Conservation (phyloP, 2,888 invertebrate species). For the Imbricaverruca yamaguchii region DNA sequence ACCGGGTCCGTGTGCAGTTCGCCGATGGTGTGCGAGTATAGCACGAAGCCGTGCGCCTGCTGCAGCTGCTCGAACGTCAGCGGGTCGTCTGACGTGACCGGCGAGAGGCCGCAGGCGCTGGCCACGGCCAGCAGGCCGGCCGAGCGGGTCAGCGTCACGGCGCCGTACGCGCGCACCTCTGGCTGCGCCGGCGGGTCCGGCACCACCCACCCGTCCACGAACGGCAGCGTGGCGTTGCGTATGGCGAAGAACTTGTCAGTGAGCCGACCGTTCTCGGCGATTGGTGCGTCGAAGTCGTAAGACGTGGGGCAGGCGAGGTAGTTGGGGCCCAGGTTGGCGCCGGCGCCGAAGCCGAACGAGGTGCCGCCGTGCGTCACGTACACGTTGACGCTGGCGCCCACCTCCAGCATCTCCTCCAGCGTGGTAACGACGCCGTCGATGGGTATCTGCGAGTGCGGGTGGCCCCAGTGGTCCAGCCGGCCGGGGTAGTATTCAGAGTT, state of each 20-base stretch:
- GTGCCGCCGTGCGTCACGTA: constrained; percentile 46
- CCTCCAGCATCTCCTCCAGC: constrained; percentile 50
- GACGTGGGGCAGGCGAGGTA: constrained; percentile 67
- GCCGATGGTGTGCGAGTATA: constrained; percentile 5
- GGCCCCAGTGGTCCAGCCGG: constrained; percentile 86
- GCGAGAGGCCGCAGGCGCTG: neutral
- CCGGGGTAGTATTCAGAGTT: constrained; percentile 90
- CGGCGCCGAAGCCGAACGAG: constrained; percentile 38
- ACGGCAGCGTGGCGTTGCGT: constrained; percentile 54
- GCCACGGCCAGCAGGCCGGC: constrained; percentile 22
- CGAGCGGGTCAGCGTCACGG: constrained; percentile 25
- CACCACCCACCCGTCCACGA: constrained; percentile 38
- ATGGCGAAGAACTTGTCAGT: constrained; percentile 71
- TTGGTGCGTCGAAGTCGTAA: constrained; percentile 86
- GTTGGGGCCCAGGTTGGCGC: constrained; percentile 33
- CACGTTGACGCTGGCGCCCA: constrained; percentile 42
- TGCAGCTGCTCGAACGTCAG: constrained; percentile 37
- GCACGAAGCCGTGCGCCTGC: constrained; percentile 40
- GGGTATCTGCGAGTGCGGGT: constrained; percentile 51
- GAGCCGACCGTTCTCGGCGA: constrained; percentile 80
- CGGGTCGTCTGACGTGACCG: constrained; percentile 23
- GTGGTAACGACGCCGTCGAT: constrained; percentile 49
- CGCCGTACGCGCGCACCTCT: constrained; percentile 27
- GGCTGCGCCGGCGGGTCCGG: constrained; percentile 17
- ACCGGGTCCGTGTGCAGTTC: constrained; percentile 39